These are phyloP conservation scores for Sinhomidia bicolor DNA, from an alignment of 2,888 invertebrate species.

Conservation along the genomic window DNA sequence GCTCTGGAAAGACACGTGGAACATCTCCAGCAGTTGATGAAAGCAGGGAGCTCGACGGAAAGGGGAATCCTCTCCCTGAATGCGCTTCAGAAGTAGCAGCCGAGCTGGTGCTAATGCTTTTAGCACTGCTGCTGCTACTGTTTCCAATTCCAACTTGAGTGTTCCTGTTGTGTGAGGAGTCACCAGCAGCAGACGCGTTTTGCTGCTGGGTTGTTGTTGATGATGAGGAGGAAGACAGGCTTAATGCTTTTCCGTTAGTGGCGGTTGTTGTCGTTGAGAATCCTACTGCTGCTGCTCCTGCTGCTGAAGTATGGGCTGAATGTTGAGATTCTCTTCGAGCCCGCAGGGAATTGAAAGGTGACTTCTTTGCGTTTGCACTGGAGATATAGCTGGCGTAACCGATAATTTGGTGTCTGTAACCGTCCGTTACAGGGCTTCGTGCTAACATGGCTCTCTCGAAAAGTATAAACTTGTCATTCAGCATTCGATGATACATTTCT, in stretches of 20 bases:
- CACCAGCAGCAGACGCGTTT: conserved; percentile 22
- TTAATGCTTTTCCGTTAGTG: conserved; percentile 26
- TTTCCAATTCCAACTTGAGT: conserved; percentile 31
- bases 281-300: conserved; percentile 45
- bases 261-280: conserved; percentile 48
- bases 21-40: conserved; percentile 62
- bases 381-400: conserved; percentile 75
- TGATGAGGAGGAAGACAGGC: conserved; percentile 15
- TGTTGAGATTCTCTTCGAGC: conserved; percentile 59
- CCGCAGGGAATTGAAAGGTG: conserved; percentile 57
- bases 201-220: conserved; percentile 45
- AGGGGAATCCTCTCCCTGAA: conserved; percentile 53
- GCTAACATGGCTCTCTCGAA: conserved; percentile 79
- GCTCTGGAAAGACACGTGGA: conserved; percentile 77
- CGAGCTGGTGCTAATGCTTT: conserved; percentile 26
- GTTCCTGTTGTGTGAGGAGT: conserved; percentile 13
- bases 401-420: conserved; percentile 79
- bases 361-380: conserved; percentile 58
- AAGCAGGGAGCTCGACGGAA: conserved; percentile 50
- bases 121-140: conserved; percentile 33
- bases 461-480: conserved; percentile 80
- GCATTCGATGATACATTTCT: conserved; percentile 79
- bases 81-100: conserved; percentile 14
- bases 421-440: conserved; percentile 73
- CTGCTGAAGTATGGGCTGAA: conserved; percentile 47